These are phyloP conservation scores for Brenthis ino DNA, from an alignment of 2,888 invertebrate genomes.

Conservation along the genomic window DNA sequence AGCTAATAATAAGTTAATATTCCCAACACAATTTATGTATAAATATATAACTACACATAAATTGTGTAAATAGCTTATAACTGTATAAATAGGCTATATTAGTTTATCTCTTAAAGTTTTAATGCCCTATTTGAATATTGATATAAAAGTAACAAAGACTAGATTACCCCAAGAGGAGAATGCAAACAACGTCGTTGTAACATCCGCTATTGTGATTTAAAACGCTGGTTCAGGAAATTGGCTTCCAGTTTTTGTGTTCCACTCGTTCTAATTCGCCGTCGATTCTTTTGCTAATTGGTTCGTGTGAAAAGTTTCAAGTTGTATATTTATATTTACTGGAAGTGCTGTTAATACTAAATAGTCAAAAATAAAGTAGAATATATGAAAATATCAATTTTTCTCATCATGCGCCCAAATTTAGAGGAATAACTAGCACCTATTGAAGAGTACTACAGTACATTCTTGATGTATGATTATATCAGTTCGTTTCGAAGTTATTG, in stretches of 20 bases:
- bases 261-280: slow-evolving; percentile 60
- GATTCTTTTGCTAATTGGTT: slow-evolving; percentile 69
- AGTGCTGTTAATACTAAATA: not conserved
- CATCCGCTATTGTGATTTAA: slow-evolving; percentile 44
- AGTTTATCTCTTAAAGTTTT: not conserved
- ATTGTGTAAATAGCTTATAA: too few relatives aligned
- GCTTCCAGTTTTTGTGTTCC: slow-evolving; percentile 49
- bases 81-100: not conserved
- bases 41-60: too few relatives aligned
- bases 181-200: slow-evolving; percentile 34
- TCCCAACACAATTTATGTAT: too few relatives aligned
- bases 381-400: too few relatives aligned
- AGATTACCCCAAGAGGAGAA: slow-evolving; percentile 22
- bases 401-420: too few relatives aligned
- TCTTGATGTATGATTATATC: too few relatives aligned
- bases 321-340: slow-evolving; percentile 22
- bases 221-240: slow-evolving; percentile 49
- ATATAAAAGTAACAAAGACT: slow-evolving; percentile 14
- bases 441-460: too few relatives aligned
- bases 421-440: too few relatives aligned
- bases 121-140: not conserved
- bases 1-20: too few relatives aligned
- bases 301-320: slow-evolving; percentile 34
- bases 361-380: not conserved
- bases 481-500: too few relatives aligned